Evolutionary conservation across 2,888 invertebrate genomes (phyloP).

Genomic region (Drosophila rellima): DNA sequence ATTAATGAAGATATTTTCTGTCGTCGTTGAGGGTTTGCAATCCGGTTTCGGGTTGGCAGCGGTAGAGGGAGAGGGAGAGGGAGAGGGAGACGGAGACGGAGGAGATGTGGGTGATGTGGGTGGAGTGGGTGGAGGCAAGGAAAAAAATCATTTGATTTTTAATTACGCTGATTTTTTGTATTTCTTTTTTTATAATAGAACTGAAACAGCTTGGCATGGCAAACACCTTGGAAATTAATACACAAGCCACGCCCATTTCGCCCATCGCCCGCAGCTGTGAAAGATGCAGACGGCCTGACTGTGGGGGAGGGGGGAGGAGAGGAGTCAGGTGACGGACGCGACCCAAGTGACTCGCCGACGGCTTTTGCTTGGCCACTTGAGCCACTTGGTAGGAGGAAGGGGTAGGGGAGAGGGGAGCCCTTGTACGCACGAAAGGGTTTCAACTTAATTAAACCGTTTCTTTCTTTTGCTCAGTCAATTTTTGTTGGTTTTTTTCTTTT

Average conservation of each 20-base stretch:
- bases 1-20: slow-evolving; percentile 80
- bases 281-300: slow-evolving; percentile 20
- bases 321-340: slow-evolving; percentile 8
- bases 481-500: slow-evolving; percentile 33
- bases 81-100: background rate
- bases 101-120: background rate
- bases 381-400: slow-evolving; percentile 50
- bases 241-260: slow-evolving; percentile 30
- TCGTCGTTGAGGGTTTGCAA: slow-evolving; percentile 48
- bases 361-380: slow-evolving; percentile 69
- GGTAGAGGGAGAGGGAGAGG: background rate
- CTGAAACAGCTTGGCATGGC: slow-evolving; percentile 74
- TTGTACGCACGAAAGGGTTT: slow-evolving; percentile 80
- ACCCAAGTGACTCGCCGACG: slow-evolving; percentile 62
- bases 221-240: slow-evolving; percentile 80
- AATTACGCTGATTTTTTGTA: slow-evolving; percentile 77
- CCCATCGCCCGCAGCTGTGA: slow-evolving; percentile 52
- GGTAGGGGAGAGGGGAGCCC: slow-evolving; percentile 25
- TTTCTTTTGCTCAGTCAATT: slow-evolving; percentile 11
- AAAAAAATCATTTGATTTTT: slow-evolving; percentile 80
- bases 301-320: background rate
- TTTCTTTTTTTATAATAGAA: slow-evolving; percentile 58
- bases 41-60: background rate
- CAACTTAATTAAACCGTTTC: slow-evolving; percentile 81
- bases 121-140: slow-evolving; percentile 9